These are phyloP conservation scores for Ceyx margarethae DNA, from an alignment of 2,113 vertebrate genomes.

Conservation along the genomic window DNA sequence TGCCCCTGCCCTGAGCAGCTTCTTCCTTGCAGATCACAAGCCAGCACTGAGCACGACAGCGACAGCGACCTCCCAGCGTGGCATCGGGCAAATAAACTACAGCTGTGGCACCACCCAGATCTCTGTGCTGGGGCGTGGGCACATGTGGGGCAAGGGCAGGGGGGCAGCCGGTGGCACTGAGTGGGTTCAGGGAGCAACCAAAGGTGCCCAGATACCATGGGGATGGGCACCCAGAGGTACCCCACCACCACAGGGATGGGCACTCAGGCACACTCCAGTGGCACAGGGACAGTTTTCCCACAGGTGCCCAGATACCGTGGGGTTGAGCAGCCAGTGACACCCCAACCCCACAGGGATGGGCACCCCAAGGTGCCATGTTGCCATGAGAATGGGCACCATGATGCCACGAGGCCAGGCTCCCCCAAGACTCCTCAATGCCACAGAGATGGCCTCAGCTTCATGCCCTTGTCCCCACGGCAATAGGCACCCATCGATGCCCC, in stretches of 20 bases:
- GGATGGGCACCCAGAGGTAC: not conserved
- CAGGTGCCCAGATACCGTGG: no score
- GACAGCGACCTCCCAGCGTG: accelerated
- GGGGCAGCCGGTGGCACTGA: not conserved
- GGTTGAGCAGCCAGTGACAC: no score
- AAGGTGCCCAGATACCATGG: accelerated
- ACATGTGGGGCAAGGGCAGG: not conserved
- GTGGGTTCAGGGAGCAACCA: accelerated
- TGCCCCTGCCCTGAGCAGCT: not conserved
- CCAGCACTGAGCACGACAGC: not conserved
- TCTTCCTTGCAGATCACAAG: not conserved
- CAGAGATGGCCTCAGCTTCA: not conserved
- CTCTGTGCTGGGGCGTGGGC: not conserved
- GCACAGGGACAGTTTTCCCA: accelerated
- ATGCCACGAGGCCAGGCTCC: no score
- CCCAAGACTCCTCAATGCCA: not conserved
- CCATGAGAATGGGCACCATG: not conserved
- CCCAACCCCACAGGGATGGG: accelerated
- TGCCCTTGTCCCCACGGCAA: not conserved
- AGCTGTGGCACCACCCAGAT: not conserved
- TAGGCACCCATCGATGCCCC: accelerated
- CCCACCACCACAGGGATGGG: accelerated
- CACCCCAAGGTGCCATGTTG: no score
- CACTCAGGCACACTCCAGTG: no score
- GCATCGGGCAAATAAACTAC: not conserved